These are phyloP conservation scores for Drosophila anceps DNA, from an alignment of 2,888 invertebrate genomes.

Conservation along the genomic window DNA sequence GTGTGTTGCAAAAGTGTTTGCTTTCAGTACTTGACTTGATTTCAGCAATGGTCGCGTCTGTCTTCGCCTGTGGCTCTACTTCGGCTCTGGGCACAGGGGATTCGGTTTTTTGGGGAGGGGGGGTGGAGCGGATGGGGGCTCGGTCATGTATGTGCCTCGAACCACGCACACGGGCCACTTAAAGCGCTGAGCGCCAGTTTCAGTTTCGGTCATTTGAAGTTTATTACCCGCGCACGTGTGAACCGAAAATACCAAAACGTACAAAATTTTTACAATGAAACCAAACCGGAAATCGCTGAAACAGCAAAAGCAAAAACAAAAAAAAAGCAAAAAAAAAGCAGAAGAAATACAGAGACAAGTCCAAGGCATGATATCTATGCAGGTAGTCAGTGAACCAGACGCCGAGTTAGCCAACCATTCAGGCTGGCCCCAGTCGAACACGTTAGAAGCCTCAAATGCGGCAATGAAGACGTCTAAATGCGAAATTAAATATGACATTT, in stretches of 20 bases:
- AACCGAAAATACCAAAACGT: slow-evolving; percentile 81
- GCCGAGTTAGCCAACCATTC: slow-evolving; percentile 36
- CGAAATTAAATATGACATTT: slow-evolving; percentile 77
- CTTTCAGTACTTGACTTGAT: slow-evolving; percentile 71
- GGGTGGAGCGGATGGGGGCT: not conserved
- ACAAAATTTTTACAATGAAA: slow-evolving; percentile 71
- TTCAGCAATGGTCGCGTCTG: slow-evolving; percentile 20
- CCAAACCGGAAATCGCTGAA: slow-evolving; percentile 73
- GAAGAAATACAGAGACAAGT: slow-evolving; percentile 6
- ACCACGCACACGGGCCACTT: slow-evolving; percentile 63
- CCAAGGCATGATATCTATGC: slow-evolving; percentile 42
- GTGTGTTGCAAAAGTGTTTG: slow-evolving; percentile 67
- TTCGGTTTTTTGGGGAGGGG: not conserved
- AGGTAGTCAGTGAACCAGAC: slow-evolving; percentile 53
- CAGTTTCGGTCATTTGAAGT: slow-evolving; percentile 76
- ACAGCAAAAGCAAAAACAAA: slow-evolving; percentile 25
- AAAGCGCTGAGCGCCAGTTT: slow-evolving; percentile 60
- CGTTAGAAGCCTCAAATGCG: slow-evolving; percentile 46
- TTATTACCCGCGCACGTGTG: slow-evolving; percentile 81
- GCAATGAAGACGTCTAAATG: slow-evolving; percentile 79
- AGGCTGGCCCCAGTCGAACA: slow-evolving; percentile 20
- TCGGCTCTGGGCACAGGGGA: not conserved
- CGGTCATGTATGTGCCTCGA: slow-evolving; percentile 30
- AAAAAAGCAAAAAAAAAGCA: not conserved
- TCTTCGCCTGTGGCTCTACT: slow-evolving; percentile 3